Evolutionary conservation across 2,113 vertebrate species (phyloP).

Genomic region (Haplotaxodon microlepis): DNA sequence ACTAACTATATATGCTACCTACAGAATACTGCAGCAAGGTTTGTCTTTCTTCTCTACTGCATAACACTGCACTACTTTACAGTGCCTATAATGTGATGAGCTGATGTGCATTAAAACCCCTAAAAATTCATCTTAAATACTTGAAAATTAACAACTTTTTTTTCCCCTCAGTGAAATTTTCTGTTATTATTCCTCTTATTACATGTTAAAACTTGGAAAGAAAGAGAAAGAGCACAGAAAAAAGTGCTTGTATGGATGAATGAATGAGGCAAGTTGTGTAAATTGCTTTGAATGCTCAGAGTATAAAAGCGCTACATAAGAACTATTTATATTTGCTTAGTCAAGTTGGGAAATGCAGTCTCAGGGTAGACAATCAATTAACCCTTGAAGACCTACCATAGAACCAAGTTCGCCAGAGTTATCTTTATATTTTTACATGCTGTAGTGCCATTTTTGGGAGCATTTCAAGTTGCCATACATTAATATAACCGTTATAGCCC

Average conservation of each 20-base stretch:
- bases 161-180: neutral
- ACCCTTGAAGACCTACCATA: neutral
- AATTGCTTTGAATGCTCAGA: neutral
- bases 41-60: neutral
- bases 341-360: neutral
- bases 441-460: neutral
- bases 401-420: neutral
- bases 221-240: neutral
- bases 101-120: neutral
- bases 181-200: neutral
- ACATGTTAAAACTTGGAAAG: neutral
- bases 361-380: neutral
- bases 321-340: neutral
- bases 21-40: neutral
- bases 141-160: neutral
- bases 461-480: neutral
- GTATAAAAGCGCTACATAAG: neutral
- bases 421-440: neutral
- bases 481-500: neutral
- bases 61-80: neutral
- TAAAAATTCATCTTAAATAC: neutral
- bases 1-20: neutral
- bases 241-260: neutral
- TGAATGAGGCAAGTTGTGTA: neutral
- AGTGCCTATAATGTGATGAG: neutral